Evolutionary conservation across 1,140 invertebrate genomes (phyloP), one percentile per base, ranked within the genome.

Genomic region (Megathymus violae): DNA sequence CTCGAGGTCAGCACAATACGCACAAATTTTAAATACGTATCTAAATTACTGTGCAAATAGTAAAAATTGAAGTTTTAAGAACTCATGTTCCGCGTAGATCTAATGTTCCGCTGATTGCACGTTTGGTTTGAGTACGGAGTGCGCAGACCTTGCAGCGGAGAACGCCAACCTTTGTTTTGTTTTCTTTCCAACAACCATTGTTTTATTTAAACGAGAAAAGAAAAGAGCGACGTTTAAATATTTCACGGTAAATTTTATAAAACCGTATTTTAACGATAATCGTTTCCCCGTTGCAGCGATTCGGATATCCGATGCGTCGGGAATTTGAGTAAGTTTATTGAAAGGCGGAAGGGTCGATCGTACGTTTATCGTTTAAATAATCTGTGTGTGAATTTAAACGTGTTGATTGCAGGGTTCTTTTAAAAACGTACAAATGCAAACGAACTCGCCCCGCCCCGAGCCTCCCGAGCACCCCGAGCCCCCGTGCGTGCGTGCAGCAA

Each of bases 361-460:
- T 40, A 52, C 50, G 36, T 52, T 56, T 56, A 56, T 56, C 51
- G 51, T 56, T 56, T 56, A 56, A 56, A 56, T 56, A 41, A 52
- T 43, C 34, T 56, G 19, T 43, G 19, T 56, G 51, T 56, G 51
- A 56, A 56, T 43, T 36, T 13, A 14, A 40, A 56, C 51, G 51
- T 54, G 51, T 54, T 54, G 51, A 54, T 54, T 54, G 22, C 51
- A 41, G 22, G 51, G 51, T 19, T 54, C 36, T 54, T 54, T 54
- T 54, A n/a, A 43, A 52, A 40, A 48, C 22, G 46, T 48, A 22
- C 51, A 38, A 46, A 43, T 43, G 50, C 16, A 52, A 38, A 52
- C 50, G 16, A 31, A 9, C 4, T 9, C 27, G 27, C 27, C 27
- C 27, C 9, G 27, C 9, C 3, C 5, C 19, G 19, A n/a, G n/a